Conservation (phyloP, 1,140 invertebrate genomes). For the Anagrus nilaparvatae region DNA sequence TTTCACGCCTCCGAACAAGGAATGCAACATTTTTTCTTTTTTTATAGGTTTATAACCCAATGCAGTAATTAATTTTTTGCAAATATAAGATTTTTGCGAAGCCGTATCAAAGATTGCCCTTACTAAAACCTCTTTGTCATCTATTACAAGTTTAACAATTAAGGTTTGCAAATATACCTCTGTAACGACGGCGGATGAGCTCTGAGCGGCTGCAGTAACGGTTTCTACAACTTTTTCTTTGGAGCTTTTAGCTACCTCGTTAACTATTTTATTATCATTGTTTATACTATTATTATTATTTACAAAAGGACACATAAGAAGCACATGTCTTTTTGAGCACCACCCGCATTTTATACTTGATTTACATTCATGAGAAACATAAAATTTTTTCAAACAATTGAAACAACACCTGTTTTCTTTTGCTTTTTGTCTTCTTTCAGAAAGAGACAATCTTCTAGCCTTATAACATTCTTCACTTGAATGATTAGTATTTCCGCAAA, state of each 20-base stretch:
- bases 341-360: conserved; percentile 5
- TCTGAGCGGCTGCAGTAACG: too few relatives aligned
- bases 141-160: neutral
- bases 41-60: conserved; percentile 8
- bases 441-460: conserved; percentile 6
- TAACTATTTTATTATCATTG: neutral
- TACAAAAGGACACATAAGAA: conserved; percentile 9
- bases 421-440: conserved; percentile 3
- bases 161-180: conserved; percentile 15
- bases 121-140: conserved; percentile 2
- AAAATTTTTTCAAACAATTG: conserved; percentile 12
- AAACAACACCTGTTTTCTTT: conserved; percentile 12
- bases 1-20: conserved; percentile 12
- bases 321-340: conserved; percentile 7
- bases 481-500: conserved; percentile 11
- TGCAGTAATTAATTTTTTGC: neutral
- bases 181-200: too few relatives aligned
- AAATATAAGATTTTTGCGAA: conserved; percentile 15
- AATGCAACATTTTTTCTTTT: conserved; percentile 4
- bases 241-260: neutral
- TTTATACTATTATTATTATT: neutral
- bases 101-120: conserved; percentile 15
- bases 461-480: conserved; percentile 6
- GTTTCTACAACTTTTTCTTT: conserved; percentile 1
- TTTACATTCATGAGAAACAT: conserved; percentile 6